Percentiles rank a stretch among this genome's conserved stretches.
Conservation (phyloP, 2,113 vertebrate genomes). For the Cephalopterus ornatus region DNA sequence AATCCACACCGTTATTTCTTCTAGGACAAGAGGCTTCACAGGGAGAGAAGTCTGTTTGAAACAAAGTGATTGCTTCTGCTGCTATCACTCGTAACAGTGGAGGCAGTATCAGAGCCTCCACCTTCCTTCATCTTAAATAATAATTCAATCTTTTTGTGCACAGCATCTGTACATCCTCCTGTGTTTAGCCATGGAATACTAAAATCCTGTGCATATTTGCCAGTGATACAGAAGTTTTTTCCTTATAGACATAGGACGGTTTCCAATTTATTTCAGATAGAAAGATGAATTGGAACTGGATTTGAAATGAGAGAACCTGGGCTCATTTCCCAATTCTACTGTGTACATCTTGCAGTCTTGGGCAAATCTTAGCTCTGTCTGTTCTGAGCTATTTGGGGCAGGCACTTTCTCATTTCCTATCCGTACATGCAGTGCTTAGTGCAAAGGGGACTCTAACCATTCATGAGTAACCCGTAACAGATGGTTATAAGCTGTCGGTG, state of each 20-base stretch:
- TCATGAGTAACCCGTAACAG: conserved; percentile 29
- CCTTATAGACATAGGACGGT: background rate
- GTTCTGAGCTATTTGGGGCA: conserved; percentile 2
- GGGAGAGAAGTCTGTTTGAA: background rate
- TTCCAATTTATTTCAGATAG: background rate
- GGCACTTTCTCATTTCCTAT: conserved; percentile 21
- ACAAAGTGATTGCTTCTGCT: background rate
- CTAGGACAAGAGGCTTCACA: background rate
- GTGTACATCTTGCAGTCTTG: background rate
- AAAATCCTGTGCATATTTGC: background rate
- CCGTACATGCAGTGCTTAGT: background rate
- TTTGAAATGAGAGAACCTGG: background rate
- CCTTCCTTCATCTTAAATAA: background rate
- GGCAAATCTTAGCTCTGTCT: background rate
- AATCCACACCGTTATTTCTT: background rate
- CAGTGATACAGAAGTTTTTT: background rate
- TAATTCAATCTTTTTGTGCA: background rate
- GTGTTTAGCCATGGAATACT: background rate
- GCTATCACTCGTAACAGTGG: background rate
- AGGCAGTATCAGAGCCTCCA: background rate
- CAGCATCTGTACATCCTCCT: background rate
- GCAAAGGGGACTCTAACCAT: conserved; percentile 8
- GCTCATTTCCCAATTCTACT: background rate
- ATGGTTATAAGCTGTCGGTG: conserved; percentile 12
- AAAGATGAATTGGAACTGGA: background rate